Base-by-base conservation (phyloP, 2,888 invertebrate species). In the Synergus laeviventris region DNA sequence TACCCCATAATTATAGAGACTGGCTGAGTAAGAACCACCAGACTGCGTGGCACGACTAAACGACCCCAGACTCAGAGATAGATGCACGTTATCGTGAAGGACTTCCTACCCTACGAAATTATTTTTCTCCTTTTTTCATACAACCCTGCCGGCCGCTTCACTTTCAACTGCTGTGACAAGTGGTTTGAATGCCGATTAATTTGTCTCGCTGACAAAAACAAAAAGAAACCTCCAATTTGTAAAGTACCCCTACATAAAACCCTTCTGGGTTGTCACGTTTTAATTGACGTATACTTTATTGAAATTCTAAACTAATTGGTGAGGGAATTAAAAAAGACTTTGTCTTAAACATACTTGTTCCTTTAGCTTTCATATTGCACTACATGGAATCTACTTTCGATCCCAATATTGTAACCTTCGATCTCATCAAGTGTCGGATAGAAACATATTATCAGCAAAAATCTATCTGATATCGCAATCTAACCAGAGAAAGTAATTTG, bases 1-100 rank as follows among this genome's bases (percentile, higher is more conserved):
- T 83, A 80, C 81, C 76, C 79, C 76, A 77, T 85, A 85, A 84
- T 85, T 85, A 86, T 81, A 77, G 79, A 66, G 76, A 80, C 80
- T 62, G 36, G 70, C 75, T 54, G 36, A 54, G 12, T 45, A 59
- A 39, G 49, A 42, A 59, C 79, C 70, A 73, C 59, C 80, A 79
- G 79, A 66, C 80, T 77, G 80, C 77, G 78, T 74, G 79, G 78
- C 66, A 78, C 73, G 61, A 74, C 74, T 75, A 78, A 79, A 79
- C 77, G 77, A 79, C 36, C 77, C 56, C 74, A 61, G 74, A 60
- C 64, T 9, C 42, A 45, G 14, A 66, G 42, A 66, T 66, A 66
- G 31, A 66, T 24, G 66, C 24, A 66, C 45, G 24, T 66, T 66
- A 66, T 9, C 24, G 21, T 45, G 24, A 66, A 45, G 66, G 39